phyloP scores from a whole-genome alignment of 2,797 vertebrate genomes.

The Muscicapa striata region DNA sequence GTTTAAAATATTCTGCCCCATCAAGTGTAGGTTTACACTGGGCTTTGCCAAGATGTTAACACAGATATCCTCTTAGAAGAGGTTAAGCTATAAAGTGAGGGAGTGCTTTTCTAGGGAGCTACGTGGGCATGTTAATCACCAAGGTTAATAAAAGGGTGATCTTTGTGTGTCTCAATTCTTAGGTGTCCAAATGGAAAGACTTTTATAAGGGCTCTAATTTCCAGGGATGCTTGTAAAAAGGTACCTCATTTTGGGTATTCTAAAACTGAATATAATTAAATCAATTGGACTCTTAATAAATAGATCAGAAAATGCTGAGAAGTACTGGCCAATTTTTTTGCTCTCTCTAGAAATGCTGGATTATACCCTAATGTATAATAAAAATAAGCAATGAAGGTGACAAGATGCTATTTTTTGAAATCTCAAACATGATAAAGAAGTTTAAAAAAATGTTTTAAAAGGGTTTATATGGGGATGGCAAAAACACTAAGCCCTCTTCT shows the following conservation, averaged over 20 bases:
- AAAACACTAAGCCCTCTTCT: not conserved
- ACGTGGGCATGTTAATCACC: not conserved
- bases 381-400: not conserved
- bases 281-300: not conserved
- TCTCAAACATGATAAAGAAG: not conserved
- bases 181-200: not conserved
- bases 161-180: not conserved
- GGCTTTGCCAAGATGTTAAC: not conserved
- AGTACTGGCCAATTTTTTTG: not conserved
- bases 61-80: not conserved
- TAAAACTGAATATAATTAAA: not conserved
- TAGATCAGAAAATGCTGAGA: not conserved
- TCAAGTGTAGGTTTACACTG: accelerated
- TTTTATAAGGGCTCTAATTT: not conserved
- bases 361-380: not conserved
- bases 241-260: not conserved
- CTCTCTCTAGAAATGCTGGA: not conserved
- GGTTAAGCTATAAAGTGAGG: not conserved
- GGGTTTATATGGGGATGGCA: not conserved
- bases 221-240: not conserved
- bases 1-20: not conserved
- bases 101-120: constrained; percentile 21
- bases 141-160: constrained; percentile 8
- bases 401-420: not conserved
- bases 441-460: not conserved